phyloP scores from a whole-genome alignment of 2,888 invertebrate species.

The Amaurobius ferox region DNA sequence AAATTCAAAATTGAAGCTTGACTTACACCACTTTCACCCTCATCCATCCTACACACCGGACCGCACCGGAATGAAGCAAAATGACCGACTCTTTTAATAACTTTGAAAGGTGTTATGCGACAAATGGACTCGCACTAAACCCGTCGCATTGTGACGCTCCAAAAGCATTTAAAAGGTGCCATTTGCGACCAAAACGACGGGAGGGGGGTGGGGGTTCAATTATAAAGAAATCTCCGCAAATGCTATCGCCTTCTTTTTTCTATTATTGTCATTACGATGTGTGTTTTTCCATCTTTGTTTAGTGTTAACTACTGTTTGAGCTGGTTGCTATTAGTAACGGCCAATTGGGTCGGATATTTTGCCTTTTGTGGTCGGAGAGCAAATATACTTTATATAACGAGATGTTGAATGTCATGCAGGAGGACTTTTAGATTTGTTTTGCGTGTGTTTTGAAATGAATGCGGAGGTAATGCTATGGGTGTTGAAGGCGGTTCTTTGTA shows the following conservation, averaged over 20 bases:
- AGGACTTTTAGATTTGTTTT: background rate
- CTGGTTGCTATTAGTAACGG: constrained; percentile 62
- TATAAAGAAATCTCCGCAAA: constrained; percentile 41
- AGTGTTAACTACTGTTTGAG: constrained; percentile 64
- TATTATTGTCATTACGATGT: constrained; percentile 40
- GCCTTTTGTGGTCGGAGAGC: constrained; percentile 27
- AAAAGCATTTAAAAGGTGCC: constrained; percentile 56
- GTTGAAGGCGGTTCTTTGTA: too few relatives aligned
- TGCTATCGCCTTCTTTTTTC: constrained; percentile 21
- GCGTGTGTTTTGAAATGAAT: too few relatives aligned
- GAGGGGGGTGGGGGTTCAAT: background rate
- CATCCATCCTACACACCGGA: too few relatives aligned
- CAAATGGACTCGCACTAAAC: constrained; percentile 64
- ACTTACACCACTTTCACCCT: constrained; percentile 19
- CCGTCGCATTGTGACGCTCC: constrained; percentile 39
- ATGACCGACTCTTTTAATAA: constrained; percentile 59
- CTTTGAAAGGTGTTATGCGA: constrained; percentile 13
- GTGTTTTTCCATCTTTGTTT: constrained; percentile 37
- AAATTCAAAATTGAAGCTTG: background rate
- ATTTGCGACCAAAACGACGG: constrained; percentile 43
- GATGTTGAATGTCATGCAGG: constrained; percentile 7
- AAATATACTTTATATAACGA: constrained; percentile 65
- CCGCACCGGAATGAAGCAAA: too few relatives aligned
- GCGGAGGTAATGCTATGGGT: too few relatives aligned
- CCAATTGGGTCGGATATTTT: constrained; percentile 36